Conservation (phyloP, 2,888 invertebrate species). For the Polydrusus tereticollis region DNA sequence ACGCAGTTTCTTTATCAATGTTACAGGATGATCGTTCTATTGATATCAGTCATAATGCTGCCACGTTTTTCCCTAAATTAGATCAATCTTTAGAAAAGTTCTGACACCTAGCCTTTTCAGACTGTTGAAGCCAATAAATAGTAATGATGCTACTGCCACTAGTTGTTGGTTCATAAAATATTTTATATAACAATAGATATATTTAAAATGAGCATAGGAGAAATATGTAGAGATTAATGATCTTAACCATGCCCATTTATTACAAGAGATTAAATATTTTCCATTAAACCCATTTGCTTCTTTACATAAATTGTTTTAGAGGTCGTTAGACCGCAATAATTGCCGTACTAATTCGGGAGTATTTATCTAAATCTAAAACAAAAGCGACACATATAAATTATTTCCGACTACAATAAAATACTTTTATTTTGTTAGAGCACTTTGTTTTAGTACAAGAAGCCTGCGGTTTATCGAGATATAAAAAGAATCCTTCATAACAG, state of each 20-base stretch:
- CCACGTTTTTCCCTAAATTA: no score
- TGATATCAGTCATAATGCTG: no score
- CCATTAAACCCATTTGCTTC: neutral
- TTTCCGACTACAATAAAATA: no score
- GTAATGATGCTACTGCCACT: neutral
- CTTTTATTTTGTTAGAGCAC: no score
- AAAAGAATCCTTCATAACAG: no score
- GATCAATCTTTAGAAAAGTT: no score
- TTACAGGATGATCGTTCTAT: no score
- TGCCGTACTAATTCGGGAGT: conserved; percentile 6
- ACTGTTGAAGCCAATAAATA: neutral
- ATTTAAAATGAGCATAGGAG: neutral
- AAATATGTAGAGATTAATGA: neutral
- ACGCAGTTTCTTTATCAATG: no score
- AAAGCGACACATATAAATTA: neutral
- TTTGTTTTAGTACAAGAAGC: no score
- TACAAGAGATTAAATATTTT: neutral
- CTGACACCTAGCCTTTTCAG: no score
- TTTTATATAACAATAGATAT: neutral
- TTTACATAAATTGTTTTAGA: conserved; percentile 17
- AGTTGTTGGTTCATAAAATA: neutral
- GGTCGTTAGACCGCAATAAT: conserved; percentile 17
- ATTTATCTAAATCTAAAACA: conserved; percentile 1
- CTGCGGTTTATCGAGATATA: no score
- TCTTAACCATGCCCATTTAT: neutral